phyloP scores from a whole-genome alignment of 1,140 invertebrate genomes.

The Magallana gigas region DNA sequence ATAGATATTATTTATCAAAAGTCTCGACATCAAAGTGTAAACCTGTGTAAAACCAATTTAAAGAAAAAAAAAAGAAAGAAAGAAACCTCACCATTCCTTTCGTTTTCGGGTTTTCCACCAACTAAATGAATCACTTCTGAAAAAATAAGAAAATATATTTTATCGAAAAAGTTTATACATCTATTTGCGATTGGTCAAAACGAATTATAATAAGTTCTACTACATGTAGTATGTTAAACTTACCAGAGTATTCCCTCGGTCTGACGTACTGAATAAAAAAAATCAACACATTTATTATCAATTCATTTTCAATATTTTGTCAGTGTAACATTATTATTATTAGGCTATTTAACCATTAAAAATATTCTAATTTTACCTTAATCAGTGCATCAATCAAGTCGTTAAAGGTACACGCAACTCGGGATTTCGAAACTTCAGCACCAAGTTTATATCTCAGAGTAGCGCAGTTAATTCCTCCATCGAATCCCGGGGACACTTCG shows the following conservation, averaged over 20 bases:
- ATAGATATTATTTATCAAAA: too few relatives aligned
- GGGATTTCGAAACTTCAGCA: neutral
- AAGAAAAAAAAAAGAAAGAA: neutral
- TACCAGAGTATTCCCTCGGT: neutral
- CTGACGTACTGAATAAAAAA: conserved; percentile 4
- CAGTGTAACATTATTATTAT: too few relatives aligned
- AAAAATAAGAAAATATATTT: neutral
- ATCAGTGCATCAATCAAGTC: conserved; percentile 3
- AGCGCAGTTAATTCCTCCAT: neutral
- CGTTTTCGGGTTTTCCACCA: neutral
- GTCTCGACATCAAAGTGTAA: too few relatives aligned
- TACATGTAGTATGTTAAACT: too few relatives aligned
- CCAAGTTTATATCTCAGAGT: conserved; percentile 1
- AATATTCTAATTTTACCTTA: neutral
- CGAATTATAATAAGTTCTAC: too few relatives aligned
- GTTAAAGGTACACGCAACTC: neutral
- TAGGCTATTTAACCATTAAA: neutral
- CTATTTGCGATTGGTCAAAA: too few relatives aligned
- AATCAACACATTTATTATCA: neutral
- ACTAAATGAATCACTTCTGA: conserved; percentile 9
- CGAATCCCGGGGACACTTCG: neutral
- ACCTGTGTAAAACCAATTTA: neutral
- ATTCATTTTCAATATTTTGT: too few relatives aligned
- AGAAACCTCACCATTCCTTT: neutral
- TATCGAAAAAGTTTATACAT: too few relatives aligned